A percentile compares a stretch with the other conserved stretches of the same genome.
Conservation (phyloP, 92 coral and sea anemone genomes). For the Epizoanthus illoricatus region DNA sequence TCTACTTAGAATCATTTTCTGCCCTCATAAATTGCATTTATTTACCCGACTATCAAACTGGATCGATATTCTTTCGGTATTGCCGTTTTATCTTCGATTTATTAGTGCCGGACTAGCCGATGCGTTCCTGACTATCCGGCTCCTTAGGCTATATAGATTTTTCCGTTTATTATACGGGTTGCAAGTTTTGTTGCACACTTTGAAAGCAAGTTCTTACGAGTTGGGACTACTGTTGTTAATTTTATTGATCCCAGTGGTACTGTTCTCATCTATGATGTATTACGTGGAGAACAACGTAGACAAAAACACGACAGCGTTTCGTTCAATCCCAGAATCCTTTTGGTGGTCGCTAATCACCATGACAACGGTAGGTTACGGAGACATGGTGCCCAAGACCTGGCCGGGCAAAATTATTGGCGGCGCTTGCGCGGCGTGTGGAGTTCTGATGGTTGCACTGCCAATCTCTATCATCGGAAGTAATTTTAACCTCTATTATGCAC, state of each 20-base stretch:
- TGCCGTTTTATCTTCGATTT: conserved; percentile 85
- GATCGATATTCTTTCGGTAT: conserved; percentile 87
- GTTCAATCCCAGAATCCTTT: conserved; percentile 86
- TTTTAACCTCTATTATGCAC: conserved; percentile 82
- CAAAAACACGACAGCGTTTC: conserved; percentile 61
- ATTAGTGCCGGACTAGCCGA: conserved; percentile 56
- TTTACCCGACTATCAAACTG: conserved; percentile 74
- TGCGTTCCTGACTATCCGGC: conserved; percentile 79
- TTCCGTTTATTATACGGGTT: conserved; percentile 92
- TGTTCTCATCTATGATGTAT: conserved; percentile 85
- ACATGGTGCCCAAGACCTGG: conserved; percentile 77
- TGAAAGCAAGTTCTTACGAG: conserved; percentile 98
- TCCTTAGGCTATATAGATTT: conserved; percentile 82
- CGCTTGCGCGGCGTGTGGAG: conserved; percentile 84
- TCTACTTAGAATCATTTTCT: conserved; percentile 62
- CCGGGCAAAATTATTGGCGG: conserved; percentile 78
- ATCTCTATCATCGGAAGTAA: conserved; percentile 90
- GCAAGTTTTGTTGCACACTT: conserved; percentile 85
- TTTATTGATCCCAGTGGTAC: conserved; percentile 79
- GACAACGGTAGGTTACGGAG: conserved; percentile 93
- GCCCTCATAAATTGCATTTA: conserved; percentile 73
- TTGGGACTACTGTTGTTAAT: conserved; percentile 76
- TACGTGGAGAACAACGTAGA: conserved; percentile 70
- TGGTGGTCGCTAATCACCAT: conserved; percentile 96
- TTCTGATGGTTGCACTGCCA: conserved; percentile 82